These are phyloP conservation scores for Nipponacmea schrenckii DNA, from an alignment of 2,888 invertebrate genomes.

Conservation along the genomic window DNA sequence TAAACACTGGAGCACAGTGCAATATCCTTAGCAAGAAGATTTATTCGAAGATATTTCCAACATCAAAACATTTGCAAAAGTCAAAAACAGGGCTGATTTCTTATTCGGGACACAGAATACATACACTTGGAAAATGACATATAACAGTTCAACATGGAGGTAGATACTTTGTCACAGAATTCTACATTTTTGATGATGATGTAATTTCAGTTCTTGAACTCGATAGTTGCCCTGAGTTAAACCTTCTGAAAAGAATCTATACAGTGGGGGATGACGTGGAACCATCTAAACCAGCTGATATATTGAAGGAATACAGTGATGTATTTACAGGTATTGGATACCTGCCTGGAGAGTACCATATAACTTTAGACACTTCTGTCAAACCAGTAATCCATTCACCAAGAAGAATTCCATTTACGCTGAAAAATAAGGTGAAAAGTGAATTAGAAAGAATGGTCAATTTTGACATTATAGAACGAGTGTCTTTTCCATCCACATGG, in stretches of 20 bases:
- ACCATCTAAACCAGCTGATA: no score
- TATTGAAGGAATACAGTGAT: no score
- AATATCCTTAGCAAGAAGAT: no score
- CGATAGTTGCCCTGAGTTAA: constrained; percentile 18
- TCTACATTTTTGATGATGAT: constrained; percentile 18
- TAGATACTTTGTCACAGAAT: constrained; percentile 10
- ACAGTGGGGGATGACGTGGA: neutral
- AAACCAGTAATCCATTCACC: constrained; percentile 13
- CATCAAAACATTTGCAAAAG: no score
- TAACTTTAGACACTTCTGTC: constrained; percentile 9
- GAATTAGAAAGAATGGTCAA: constrained; percentile 19
- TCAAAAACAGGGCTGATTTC: no score
- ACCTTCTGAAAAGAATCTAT: constrained; percentile 16
- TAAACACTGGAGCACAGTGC: no score
- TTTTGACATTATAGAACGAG: constrained; percentile 24
- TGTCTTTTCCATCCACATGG: constrained; percentile 8
- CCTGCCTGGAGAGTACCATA: constrained; percentile 10
- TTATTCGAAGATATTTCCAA: no score
- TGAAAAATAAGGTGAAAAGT: constrained; percentile 18
- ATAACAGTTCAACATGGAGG: neutral
- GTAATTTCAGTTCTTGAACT: constrained; percentile 16
- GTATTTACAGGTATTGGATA: constrained; percentile 2
- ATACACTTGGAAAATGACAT: no score
- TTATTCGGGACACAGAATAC: no score
- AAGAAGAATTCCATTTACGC: constrained; percentile 18